Conservation (phyloP, 1,140 invertebrate species). For the Pogonognathellus flavescens region DNA sequence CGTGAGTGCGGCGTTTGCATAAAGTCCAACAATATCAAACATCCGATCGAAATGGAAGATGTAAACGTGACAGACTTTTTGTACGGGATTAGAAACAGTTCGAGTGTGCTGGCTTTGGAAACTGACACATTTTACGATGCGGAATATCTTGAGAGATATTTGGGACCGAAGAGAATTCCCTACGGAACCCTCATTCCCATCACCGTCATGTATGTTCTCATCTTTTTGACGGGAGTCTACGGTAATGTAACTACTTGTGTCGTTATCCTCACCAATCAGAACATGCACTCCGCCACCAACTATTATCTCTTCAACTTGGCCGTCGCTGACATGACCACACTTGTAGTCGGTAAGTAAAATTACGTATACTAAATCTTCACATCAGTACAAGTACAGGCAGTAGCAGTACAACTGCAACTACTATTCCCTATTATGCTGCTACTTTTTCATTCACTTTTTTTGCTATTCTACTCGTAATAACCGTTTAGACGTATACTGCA, state of each 20-base stretch:
- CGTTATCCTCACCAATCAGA: slow-evolving; percentile 67
- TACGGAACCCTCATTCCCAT: slow-evolving; percentile 70
- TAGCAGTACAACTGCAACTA: too few relatives aligned
- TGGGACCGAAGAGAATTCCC: slow-evolving; percentile 69
- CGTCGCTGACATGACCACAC: slow-evolving; percentile 69
- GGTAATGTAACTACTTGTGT: slow-evolving; percentile 68
- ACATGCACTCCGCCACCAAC: slow-evolving; percentile 74
- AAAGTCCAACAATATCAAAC: too few relatives aligned
- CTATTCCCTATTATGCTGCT: too few relatives aligned
- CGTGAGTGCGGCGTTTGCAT: too few relatives aligned
- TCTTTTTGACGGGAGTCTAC: slow-evolving; percentile 73
- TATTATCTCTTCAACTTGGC: slow-evolving; percentile 74
- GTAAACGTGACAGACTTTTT: neutral
- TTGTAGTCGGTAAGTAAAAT: slow-evolving; percentile 68
- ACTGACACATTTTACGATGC: neutral
- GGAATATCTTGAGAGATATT: slow-evolving; percentile 66
- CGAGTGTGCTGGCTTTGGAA: neutral
- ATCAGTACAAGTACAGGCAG: too few relatives aligned
- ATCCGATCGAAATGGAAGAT: neutral
- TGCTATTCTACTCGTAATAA: too few relatives aligned
- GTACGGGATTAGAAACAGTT: neutral
- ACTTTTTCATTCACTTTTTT: too few relatives aligned
- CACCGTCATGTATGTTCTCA: slow-evolving; percentile 70
- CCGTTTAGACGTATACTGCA: too few relatives aligned
- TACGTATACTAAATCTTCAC: neutral